A percentile compares a stretch with the other conserved stretches of the same genome.
These are phyloP conservation scores for Lepus townsendii DNA, from an alignment of 2,797 vertebrate species.

Conservation along the genomic window DNA sequence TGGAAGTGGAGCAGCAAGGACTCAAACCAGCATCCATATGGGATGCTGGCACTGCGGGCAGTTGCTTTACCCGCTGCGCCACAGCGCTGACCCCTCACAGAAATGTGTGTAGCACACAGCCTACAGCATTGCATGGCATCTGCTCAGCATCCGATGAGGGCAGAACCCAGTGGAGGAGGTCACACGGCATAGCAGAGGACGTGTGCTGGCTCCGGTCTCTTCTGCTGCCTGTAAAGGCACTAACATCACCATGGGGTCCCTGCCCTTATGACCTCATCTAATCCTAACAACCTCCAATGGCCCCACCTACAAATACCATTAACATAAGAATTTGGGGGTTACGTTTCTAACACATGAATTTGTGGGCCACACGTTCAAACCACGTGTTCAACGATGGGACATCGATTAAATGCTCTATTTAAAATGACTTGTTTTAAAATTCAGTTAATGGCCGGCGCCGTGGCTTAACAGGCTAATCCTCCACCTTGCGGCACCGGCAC, in stretches of 20 bases:
- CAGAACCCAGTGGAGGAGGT: background rate
- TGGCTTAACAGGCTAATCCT: too few relatives aligned
- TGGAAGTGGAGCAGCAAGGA: too few relatives aligned
- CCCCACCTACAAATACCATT: background rate
- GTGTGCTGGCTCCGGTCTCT: background rate
- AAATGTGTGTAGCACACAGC: background rate
- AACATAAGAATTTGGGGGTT: background rate
- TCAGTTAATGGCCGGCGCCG: background rate
- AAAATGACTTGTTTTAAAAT: conserved; percentile 54
- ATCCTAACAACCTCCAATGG: background rate
- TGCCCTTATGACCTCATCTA: background rate
- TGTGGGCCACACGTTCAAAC: background rate
- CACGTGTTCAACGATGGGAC: background rate
- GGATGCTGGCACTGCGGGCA: too few relatives aligned
- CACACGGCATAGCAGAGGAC: background rate
- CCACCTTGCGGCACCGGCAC: too few relatives aligned
- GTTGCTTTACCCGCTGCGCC: too few relatives aligned
- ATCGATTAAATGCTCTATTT: background rate
- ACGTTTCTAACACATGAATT: background rate
- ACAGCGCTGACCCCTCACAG: too few relatives aligned
- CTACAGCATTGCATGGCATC: background rate
- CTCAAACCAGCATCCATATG: too few relatives aligned
- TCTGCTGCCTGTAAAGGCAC: background rate
- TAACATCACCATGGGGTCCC: background rate
- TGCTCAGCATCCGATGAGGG: background rate